phyloP scores from a whole-genome alignment of 2,113 vertebrate species.

The Solenodon paradoxus region DNA sequence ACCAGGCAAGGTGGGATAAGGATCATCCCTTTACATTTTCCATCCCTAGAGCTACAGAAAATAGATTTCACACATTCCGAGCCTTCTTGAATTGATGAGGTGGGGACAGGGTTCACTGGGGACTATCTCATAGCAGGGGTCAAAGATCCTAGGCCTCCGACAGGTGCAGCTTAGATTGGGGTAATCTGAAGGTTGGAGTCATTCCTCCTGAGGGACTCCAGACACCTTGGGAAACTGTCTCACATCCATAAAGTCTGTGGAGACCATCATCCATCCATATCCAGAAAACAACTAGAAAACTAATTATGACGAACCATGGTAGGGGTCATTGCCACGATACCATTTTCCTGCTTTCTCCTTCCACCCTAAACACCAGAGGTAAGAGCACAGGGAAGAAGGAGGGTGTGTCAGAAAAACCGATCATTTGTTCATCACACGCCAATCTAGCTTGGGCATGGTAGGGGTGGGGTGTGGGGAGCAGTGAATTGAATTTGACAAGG shows the following conservation, averaged over 20 bases:
- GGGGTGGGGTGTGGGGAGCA: background rate
- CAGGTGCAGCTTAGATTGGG: background rate
- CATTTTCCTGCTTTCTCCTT: background rate
- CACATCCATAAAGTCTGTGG: background rate
- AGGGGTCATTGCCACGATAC: background rate
- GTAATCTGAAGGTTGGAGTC: background rate
- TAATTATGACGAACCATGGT: too few relatives aligned
- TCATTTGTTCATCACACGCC: background rate
- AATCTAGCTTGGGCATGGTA: background rate
- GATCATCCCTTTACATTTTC: background rate
- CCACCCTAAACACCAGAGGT: background rate
- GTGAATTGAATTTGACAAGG: background rate
- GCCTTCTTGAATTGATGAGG: background rate
- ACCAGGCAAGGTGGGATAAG: background rate
- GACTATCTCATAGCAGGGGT: background rate
- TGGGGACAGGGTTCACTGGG: background rate
- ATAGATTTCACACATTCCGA: background rate
- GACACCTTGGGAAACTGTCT: background rate
- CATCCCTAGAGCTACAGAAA: background rate
- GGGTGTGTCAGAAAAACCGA: accelerated
- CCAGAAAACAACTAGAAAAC: background rate
- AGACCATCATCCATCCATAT: background rate
- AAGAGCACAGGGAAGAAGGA: background rate
- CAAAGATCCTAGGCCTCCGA: background rate
- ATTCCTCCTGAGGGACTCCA: background rate